Percentiles rank a stretch among this genome's conserved stretches.
phyloP scores from a whole-genome alignment of 2,113 vertebrate species.

The Acrocephalus arundinaceus region DNA sequence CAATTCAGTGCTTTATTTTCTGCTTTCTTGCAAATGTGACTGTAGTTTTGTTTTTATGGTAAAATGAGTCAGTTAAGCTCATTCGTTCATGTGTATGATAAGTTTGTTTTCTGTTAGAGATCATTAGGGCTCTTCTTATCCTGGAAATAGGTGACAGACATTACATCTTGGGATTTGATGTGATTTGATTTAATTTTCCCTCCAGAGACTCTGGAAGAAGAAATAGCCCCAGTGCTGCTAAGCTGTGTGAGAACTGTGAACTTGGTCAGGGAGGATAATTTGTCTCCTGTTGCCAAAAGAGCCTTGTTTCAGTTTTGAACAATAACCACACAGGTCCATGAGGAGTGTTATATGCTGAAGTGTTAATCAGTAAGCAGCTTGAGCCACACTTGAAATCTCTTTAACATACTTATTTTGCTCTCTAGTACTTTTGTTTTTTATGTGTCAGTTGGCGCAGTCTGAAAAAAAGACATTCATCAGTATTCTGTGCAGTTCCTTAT shows the following conservation, averaged over 20 bases:
- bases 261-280: conserved; percentile 63
- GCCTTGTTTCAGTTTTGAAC: conserved; percentile 70
- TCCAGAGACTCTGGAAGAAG: neutral
- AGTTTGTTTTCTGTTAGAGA: neutral
- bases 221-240: conserved; percentile 28
- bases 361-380: conserved; percentile 78
- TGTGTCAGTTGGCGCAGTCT: conserved; percentile 65
- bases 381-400: conserved; percentile 69
- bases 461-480: conserved; percentile 75
- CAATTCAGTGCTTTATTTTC: neutral
- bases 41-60: neutral
- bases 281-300: conserved; percentile 67
- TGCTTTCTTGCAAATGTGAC: neutral
- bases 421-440: conserved; percentile 61
- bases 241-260: conserved; percentile 71
- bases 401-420: conserved; percentile 70
- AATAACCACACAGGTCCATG: conserved; percentile 62
- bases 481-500: conserved; percentile 61
- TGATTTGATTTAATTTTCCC: neutral
- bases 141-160: conserved; percentile 25
- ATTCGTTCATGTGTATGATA: neutral
- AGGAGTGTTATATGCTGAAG: conserved; percentile 59
- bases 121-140: neutral
- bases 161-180: neutral
- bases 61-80: neutral